Evolutionary conservation across 2,888 invertebrate species (phyloP).

Genomic region (Neoascia interrupta): DNA sequence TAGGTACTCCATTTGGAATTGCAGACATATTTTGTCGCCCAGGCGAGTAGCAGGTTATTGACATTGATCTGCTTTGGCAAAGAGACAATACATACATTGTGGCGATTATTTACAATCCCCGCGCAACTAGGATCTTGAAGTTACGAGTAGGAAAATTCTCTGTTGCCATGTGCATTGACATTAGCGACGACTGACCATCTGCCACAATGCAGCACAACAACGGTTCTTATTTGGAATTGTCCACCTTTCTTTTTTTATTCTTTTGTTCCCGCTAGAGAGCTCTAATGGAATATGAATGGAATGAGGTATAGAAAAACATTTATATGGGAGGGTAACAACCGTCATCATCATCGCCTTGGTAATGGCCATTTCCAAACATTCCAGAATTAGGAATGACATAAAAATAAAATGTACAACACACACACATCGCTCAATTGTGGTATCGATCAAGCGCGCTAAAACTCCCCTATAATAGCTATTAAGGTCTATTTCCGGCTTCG

Average conservation of each 20-base stretch:
- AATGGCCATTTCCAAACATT: constrained; percentile 42
- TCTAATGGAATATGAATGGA: constrained; percentile 8
- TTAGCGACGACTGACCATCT: background rate
- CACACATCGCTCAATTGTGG: constrained; percentile 12
- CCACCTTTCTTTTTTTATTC: background rate
- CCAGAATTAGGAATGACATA: constrained; percentile 26
- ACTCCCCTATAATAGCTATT: constrained; percentile 34
- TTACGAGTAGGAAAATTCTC: no score
- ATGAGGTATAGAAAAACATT: no score
- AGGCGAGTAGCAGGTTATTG: constrained; percentile 34
- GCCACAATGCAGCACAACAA: background rate
- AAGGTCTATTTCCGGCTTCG: constrained; percentile 41
- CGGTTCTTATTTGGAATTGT: background rate
- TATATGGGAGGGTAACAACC: constrained; percentile 21
- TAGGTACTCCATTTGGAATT: no score
- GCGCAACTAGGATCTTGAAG: no score
- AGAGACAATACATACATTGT: background rate
- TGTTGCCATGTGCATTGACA: constrained; percentile 8
- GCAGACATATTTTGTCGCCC: constrained; percentile 11
- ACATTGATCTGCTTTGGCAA: constrained; percentile 21
- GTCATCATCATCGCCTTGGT: constrained; percentile 19
- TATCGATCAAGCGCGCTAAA: constrained; percentile 55
- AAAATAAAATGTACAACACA: no score
- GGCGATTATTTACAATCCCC: background rate
- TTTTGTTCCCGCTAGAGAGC: background rate